Percentiles rank a stretch among this genome's conserved stretches.
Conservation (phyloP, 2,797 vertebrate species). For the Enteromius thamalakanensis region DNA sequence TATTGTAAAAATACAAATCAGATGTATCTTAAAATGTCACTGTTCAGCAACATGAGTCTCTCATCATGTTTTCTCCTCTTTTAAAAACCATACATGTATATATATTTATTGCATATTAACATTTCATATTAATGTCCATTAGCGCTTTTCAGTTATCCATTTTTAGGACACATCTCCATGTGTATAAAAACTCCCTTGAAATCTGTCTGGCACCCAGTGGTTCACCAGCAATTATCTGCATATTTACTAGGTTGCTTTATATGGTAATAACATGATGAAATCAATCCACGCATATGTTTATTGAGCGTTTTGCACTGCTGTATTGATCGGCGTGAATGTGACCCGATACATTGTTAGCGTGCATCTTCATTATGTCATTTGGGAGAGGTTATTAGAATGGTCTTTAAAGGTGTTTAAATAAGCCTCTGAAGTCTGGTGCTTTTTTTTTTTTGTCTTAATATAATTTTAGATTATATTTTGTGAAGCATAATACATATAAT, state of each 20-base stretch:
- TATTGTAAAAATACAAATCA: background rate
- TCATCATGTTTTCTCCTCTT: no score
- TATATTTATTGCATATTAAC: no score
- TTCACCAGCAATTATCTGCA: slow-evolving; percentile 73
- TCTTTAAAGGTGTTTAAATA: slow-evolving; percentile 59
- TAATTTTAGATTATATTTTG: background rate
- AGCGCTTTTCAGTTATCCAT: slow-evolving; percentile 8
- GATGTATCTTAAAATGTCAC: no score
- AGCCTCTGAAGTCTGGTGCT: background rate
- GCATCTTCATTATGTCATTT: slow-evolving; percentile 69
- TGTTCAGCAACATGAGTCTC: no score
- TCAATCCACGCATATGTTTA: slow-evolving; percentile 83
- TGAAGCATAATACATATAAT: background rate
- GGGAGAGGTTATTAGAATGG: slow-evolving; percentile 65
- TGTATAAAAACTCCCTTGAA: slow-evolving; percentile 21
- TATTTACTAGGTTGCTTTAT: slow-evolving; percentile 81
- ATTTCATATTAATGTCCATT: no score
- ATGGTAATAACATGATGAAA: slow-evolving; percentile 80
- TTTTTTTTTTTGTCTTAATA: background rate
- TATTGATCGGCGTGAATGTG: slow-evolving; percentile 75
- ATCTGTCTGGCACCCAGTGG: slow-evolving; percentile 48
- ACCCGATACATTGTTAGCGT: slow-evolving; percentile 65
- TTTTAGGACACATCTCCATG: background rate
- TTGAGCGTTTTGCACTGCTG: slow-evolving; percentile 68
- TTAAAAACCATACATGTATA: no score